Conservation (phyloP, 2,888 invertebrate genomes). For the Macaria liturata region DNA sequence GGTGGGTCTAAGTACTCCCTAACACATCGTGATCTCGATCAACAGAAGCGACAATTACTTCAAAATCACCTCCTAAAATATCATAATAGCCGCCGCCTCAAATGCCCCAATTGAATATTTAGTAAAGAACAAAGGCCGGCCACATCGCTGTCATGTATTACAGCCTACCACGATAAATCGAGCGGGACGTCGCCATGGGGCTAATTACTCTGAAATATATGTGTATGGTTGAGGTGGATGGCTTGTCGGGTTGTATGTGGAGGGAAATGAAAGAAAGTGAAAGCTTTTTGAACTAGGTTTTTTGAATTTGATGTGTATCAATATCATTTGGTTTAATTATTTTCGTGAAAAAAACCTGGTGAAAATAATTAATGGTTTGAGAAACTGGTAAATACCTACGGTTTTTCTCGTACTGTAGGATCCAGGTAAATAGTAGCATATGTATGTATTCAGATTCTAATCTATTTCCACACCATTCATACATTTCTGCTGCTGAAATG, state of each 20-base stretch:
- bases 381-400: too few relatives aligned
- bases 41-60: constrained; percentile 27
- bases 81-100: constrained; percentile 31
- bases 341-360: too few relatives aligned
- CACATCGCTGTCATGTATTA: constrained; percentile 79
- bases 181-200: constrained; percentile 79
- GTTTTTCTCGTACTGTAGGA: too few relatives aligned
- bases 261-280: too few relatives aligned
- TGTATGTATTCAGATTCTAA: too few relatives aligned
- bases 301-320: too few relatives aligned
- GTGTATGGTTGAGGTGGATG: neutral
- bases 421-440: too few relatives aligned
- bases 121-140: constrained; percentile 76
- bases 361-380: too few relatives aligned
- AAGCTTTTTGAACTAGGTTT: too few relatives aligned
- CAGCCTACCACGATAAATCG: constrained; percentile 80
- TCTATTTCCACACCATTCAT: too few relatives aligned
- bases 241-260: constrained; percentile 6
- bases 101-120: constrained; percentile 70
- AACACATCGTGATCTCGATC: constrained; percentile 16
- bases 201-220: constrained; percentile 70
- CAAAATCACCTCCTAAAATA: constrained; percentile 35
- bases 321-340: too few relatives aligned
- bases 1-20: neutral
- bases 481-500: too few relatives aligned